A percentile compares a stretch with the other conserved stretches of the same genome.
phyloP scores from a whole-genome alignment of 2,888 invertebrate species.

The Sarcophaga variegata region DNA sequence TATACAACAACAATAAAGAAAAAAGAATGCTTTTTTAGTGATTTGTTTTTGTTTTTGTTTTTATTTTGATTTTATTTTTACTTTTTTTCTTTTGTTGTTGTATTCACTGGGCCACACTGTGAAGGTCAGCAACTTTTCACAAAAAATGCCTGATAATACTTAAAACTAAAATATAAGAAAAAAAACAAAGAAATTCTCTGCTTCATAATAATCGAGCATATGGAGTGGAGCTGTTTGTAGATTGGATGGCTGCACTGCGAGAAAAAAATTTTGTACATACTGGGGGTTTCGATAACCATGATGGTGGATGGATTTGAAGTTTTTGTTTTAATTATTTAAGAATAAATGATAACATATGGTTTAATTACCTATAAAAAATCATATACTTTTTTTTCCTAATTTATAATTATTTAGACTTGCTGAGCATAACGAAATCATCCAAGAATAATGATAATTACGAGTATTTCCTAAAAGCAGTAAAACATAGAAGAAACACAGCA shows the following conservation, averaged over 20 bases:
- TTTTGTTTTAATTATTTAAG: conserved; percentile 35
- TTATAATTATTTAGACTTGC: conserved; percentile 47
- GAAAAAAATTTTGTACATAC: not conserved
- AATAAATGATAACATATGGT: conserved; percentile 56
- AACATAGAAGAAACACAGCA: conserved; percentile 2
- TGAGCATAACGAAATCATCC: conserved; percentile 50
- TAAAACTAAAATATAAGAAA: conserved; percentile 25
- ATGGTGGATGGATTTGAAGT: conserved; percentile 14
- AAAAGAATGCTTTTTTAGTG: conserved; percentile 49
- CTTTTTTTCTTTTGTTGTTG: conserved; percentile 47
- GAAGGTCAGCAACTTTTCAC: conserved; percentile 73
- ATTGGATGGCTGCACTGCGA: conserved; percentile 33
- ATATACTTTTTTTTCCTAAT: conserved; percentile 4
- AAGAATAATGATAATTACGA: conserved; percentile 39
- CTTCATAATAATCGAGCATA: not conserved
- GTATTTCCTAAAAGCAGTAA: not conserved
- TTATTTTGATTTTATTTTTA: not conserved
- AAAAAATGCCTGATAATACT: conserved; percentile 60
- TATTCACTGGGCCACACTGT: conserved; percentile 70
- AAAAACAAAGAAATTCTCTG: conserved; percentile 1
- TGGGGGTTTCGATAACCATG: not conserved
- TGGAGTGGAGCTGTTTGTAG: not conserved
- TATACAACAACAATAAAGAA: not conserved
- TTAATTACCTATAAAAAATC: not conserved
- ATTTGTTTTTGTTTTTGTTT: conserved; percentile 31